Evolutionary conservation across 2,888 invertebrate species (phyloP).

Genomic region (Strigamia maritima): DNA sequence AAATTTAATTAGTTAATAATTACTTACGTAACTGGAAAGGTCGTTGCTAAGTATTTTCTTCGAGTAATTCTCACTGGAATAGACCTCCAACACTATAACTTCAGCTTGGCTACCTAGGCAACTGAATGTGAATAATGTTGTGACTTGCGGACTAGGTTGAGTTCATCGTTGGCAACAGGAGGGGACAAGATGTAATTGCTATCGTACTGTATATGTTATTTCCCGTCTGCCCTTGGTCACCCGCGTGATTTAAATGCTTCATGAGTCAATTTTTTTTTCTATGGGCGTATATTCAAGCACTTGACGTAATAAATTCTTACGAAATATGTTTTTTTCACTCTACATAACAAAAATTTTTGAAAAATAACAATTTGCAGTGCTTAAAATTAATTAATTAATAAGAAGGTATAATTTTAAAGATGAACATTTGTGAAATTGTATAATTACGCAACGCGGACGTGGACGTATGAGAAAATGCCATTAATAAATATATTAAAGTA

Average conservation of each 20-base stretch:
- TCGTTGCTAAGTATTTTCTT: background rate
- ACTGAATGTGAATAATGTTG: background rate
- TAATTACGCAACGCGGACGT: too few species aligned
- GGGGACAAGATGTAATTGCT: background rate
- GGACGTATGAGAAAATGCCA: too few species aligned
- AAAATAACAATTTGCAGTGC: too few species aligned
- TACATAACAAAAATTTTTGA: too few species aligned
- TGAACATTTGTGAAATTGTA: too few species aligned
- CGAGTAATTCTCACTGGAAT: background rate
- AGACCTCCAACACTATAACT: background rate
- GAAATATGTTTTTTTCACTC: too few species aligned
- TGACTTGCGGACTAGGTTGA: background rate
- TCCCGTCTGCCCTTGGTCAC: background rate
- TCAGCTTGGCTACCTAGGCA: background rate
- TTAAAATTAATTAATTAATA: too few species aligned
- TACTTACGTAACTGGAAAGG: background rate
- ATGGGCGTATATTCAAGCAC: too few species aligned
- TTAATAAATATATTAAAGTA: too few species aligned
- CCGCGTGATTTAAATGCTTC: background rate
- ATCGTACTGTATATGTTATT: background rate
- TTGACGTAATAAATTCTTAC: background rate
- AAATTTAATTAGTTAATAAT: background rate
- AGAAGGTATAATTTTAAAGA: too few species aligned
- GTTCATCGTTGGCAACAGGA: background rate
- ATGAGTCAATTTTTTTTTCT: too few species aligned